Evolutionary conservation across 2,797 vertebrate species (phyloP), one percentile per base, ranked within the genome.

Genomic region (Phoxinus dragarum): DNA sequence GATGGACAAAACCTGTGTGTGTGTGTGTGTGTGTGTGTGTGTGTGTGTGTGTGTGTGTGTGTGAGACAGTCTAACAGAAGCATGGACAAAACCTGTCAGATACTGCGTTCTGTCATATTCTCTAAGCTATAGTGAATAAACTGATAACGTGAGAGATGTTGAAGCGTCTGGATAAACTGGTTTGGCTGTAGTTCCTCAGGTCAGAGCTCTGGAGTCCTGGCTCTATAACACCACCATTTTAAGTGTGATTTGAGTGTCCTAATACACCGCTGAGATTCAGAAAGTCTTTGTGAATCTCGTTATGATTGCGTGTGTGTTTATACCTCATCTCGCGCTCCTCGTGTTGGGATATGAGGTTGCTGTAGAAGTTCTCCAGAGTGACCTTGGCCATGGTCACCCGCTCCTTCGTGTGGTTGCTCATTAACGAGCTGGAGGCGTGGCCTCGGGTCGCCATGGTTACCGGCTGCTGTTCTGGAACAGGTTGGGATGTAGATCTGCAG

Each of bases 391-490:
- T 97, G 0, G 96, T 97, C 74, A 97, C 97, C 54, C 96, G 91
- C 89, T 97, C 96, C 90, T 97, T 97, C 69, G 96, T 97, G 92
- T 97, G 97, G 81, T 96, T 97, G 87, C 97, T 97, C 96, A 97
- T 96, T 86, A 96, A 95, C 0, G 96, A 95, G 87, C 96, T 96
- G 0, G 96, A 96, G 7, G 95, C 93, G 3, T 96, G 96, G 59
- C 96, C 96, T 3, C 96, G 96, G 94, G 97, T 97, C 59, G 97
- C 96, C 96, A 97, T 97, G 92, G 91, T 95, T 93, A 56, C 86
- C 27, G 85, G 27, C 69, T 52, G 47, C 21, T 6, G 21, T 14
- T 82, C 40, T 47, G 49, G 67, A 54, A 69, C 75, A 6, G 21
- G 34, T n/a, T 6, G 61, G 19, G 10, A 68, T 47, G 83, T 34